A percentile compares a stretch with the other conserved stretches of the same genome.
Conservation (phyloP, 2,888 invertebrate genomes). For the Pilophorus perplexus region DNA sequence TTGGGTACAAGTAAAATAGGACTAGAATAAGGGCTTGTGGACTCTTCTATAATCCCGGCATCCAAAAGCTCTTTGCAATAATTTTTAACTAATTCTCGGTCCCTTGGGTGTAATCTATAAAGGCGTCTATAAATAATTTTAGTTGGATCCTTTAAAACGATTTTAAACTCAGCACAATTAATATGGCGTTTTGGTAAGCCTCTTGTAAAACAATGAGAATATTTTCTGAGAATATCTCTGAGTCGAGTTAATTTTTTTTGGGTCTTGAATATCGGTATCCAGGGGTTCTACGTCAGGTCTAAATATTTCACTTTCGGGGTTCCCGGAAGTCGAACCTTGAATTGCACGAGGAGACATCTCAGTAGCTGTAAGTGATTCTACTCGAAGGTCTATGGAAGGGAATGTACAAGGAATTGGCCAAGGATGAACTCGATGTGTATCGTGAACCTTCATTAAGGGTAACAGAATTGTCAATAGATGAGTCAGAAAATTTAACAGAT, state of each 20-base stretch:
- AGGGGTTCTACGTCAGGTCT: background rate
- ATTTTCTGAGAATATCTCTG: background rate
- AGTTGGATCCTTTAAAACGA: background rate
- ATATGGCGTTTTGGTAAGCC: background rate
- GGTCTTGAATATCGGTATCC: background rate
- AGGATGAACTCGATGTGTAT: background rate
- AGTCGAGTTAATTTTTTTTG: no score
- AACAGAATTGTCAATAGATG: no score
- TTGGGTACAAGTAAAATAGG: no score
- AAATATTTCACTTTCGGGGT: background rate
- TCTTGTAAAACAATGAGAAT: background rate
- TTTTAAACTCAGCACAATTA: background rate
- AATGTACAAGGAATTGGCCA: background rate
- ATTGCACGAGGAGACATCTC: background rate
- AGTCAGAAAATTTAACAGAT: no score
- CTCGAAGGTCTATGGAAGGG: background rate
- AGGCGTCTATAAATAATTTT: background rate
- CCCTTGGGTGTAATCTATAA: background rate
- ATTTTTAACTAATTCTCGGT: background rate
- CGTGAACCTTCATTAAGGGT: background rate
- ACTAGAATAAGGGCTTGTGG: background rate
- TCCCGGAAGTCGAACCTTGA: background rate
- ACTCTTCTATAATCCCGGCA: slow-evolving; percentile 1
- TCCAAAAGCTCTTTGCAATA: background rate
- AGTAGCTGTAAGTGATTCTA: background rate